A percentile compares a stretch with the other conserved stretches of the same genome.
phyloP scores from a whole-genome alignment of 37 sponge, comb jelly and placozoan species.

The Cliona cf. orientalis region DNA sequence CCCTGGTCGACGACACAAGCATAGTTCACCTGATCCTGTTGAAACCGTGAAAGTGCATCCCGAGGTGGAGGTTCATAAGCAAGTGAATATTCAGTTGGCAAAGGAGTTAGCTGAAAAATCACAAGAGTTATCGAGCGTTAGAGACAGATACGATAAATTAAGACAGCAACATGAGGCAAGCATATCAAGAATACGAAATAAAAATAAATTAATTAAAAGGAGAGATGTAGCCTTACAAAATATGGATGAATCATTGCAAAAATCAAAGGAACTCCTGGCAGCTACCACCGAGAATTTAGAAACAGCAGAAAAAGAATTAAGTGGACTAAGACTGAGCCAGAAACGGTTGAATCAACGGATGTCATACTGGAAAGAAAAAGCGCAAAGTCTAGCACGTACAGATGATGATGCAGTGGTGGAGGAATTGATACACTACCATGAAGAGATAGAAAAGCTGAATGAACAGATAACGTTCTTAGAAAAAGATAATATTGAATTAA shows the following conservation, averaged over 20 bases:
- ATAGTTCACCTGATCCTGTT: too few species aligned
- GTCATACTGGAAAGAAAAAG: constrained; percentile 24
- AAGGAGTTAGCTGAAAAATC: neutral
- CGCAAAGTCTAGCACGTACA: neutral
- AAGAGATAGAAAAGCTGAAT: constrained; percentile 2
- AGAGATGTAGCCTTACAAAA: constrained; percentile 4
- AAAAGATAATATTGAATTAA: constrained; percentile 2
- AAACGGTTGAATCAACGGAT: neutral
- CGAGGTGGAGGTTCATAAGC: neutral
- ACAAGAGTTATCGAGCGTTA: neutral
- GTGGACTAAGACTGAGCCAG: neutral
- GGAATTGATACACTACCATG: neutral
- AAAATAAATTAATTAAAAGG: constrained; percentile 16
- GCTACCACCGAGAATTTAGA: neutral
- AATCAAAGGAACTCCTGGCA: neutral
- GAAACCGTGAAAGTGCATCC: too few species aligned
- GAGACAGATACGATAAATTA: neutral
- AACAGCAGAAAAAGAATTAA: neutral
- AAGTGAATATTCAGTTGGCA: neutral
- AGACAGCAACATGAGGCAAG: neutral
- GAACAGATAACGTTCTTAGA: neutral
- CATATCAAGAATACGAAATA: neutral
- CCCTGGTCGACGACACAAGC: too few species aligned
- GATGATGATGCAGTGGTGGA: neutral
- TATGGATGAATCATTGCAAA: neutral